Conservation (phyloP, 2,113 vertebrate species). For the Amphiprion percula region DNA sequence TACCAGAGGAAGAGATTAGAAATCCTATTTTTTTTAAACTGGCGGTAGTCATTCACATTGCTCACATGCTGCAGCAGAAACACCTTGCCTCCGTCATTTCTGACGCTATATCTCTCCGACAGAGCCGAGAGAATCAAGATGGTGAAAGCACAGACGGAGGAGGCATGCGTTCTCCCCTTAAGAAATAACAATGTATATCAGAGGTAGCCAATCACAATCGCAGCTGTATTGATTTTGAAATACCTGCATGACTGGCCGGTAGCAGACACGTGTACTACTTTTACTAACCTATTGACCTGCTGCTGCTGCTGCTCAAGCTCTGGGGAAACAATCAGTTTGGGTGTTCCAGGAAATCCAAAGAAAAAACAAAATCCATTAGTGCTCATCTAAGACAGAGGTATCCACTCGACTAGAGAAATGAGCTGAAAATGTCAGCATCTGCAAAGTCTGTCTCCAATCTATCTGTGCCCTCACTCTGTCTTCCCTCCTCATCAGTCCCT, state of each 20-base stretch:
- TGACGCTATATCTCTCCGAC: conserved; percentile 18
- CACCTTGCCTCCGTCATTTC: conserved; percentile 17
- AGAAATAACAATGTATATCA: conserved; percentile 6
- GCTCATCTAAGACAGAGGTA: conserved; percentile 53
- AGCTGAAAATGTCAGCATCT: conserved; percentile 75
- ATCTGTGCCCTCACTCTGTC: conserved; percentile 53
- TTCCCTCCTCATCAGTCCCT: conserved; percentile 18
- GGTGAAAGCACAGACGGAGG: conserved; percentile 40
- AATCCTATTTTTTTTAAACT: background rate
- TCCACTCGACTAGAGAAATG: conserved; percentile 59
- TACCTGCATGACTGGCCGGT: conserved; percentile 20
- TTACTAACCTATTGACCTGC: conserved; percentile 50
- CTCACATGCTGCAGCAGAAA: conserved; percentile 27
- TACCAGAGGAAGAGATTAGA: background rate
- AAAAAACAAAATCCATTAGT: conserved; percentile 40
- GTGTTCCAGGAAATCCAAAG: conserved; percentile 39
- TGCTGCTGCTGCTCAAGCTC: conserved; percentile 50
- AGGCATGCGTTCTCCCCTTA: conserved; percentile 19
- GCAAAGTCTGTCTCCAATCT: conserved; percentile 63
- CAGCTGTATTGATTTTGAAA: conserved; percentile 20
- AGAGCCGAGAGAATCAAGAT: conserved; percentile 41
- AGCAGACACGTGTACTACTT: conserved; percentile 12
- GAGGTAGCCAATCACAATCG: conserved; percentile 4
- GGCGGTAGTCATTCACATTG: conserved; percentile 6
- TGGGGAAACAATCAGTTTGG: conserved; percentile 52